Evolutionary conservation across 2,888 invertebrate species (phyloP), one percentile per base, ranked within the genome.

Genomic region (Acanthosepion pharaonis): DNA sequence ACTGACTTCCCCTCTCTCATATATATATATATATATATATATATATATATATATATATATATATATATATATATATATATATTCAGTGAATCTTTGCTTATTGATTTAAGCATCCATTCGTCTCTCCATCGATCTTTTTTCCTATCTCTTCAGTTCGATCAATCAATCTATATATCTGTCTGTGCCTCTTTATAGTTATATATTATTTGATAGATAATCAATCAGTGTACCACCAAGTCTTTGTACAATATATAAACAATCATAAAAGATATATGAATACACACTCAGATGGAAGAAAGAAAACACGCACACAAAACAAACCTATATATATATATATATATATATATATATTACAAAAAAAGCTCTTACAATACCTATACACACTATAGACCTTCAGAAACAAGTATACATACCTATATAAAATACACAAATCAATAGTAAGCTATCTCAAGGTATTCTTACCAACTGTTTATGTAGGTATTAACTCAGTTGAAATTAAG

Each of bases 11-110:
- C n/a, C 78, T 78, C 8, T 64, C 6, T 28, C 64, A 25, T 2
- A 28, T 64, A 64, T 64, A 28, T 64, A 64, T 28, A 64, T 64
- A 64, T 9, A 64, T 28, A 28, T 78, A 25, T 64, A 28, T 78
- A n/a, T 78, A n/a, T 9, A n/a, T 78, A 78, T 78, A 78, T 78
- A 78, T 78, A 78, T 78, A 78, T 78, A 78, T 78, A 78, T 78
- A 78, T 78, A 78, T 78, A 78, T 78, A n/a, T 78, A 78, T 78
- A 25, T 78, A n/a, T 78, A n/a, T 78, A n/a, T 78, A n/a, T n/a
- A 42, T 3, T 78, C 2, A 9, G 0, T 78, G 6, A n/a, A 28
- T 78, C 15, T 78, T 11, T 78, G n/a, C 11, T n/a, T 78, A 11
- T 3, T n/a, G n/a, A n/a, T n/a, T 78, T 8, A 28, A 23, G 3